phyloP scores from a whole-genome alignment of 2,113 vertebrate species.

The Apodemus speciosus region DNA sequence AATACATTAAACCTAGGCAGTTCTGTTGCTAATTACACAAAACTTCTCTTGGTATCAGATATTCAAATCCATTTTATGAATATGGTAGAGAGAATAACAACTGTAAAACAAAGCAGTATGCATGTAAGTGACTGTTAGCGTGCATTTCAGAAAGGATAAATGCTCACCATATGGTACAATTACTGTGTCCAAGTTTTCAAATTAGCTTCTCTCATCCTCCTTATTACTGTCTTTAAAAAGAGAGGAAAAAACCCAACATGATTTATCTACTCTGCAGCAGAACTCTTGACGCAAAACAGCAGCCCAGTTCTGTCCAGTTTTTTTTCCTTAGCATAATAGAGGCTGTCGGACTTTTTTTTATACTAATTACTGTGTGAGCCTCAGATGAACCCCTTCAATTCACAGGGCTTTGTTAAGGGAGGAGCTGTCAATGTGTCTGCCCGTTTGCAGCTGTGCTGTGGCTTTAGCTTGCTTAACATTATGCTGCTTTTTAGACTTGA shows the following conservation, averaged over 20 bases:
- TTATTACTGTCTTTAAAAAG: conserved; percentile 93
- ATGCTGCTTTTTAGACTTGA: conserved; percentile 92
- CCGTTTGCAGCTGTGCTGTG: conserved; percentile 92
- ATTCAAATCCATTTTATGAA: conserved; percentile 90
- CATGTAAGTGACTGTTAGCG: conserved; percentile 96
- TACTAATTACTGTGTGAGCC: conserved; percentile 92
- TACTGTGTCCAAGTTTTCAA: conserved; percentile 95
- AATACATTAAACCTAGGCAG: conserved; percentile 85
- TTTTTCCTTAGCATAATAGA: conserved; percentile 87
- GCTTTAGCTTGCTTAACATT: conserved; percentile 92
- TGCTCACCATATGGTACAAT: conserved; percentile 97
- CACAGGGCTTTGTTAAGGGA: conserved; percentile 91
- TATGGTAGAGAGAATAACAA: conserved; percentile 90
- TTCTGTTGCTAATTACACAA: conserved; percentile 87
- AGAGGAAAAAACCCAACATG: conserved; percentile 88
- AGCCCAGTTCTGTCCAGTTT: conserved; percentile 91
- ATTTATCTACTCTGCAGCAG: conserved; percentile 90
- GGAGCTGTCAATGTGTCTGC: conserved; percentile 91
- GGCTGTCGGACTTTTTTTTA: conserved; percentile 90
- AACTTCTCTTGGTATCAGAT: conserved; percentile 88
- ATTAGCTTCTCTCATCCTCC: conserved; percentile 93
- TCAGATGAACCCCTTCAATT: conserved; percentile 92
- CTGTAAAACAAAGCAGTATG: conserved; percentile 93
- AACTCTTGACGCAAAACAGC: conserved; percentile 91
- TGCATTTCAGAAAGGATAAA: conserved; percentile 96